These are phyloP conservation scores for Enoplosus armatus DNA, from an alignment of 2,797 vertebrate genomes.

Conservation along the genomic window DNA sequence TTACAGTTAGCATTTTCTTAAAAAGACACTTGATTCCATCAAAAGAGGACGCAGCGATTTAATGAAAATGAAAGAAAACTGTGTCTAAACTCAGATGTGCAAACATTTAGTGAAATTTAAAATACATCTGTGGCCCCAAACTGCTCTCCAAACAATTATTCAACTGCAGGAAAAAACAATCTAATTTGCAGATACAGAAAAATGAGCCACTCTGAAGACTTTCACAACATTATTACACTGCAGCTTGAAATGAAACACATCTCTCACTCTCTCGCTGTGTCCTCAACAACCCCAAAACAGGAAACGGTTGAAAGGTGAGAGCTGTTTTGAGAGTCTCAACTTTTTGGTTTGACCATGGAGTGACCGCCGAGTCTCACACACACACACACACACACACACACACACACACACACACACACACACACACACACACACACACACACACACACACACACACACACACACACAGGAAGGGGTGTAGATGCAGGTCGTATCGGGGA, in stretches of 20 bases:
- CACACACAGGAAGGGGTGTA: slow-evolving; percentile 76
- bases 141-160: slow-evolving; percentile 9
- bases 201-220: slow-evolving; percentile 3
- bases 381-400: slow-evolving; percentile 42
- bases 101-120: too few relatives aligned
- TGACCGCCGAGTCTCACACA: slow-evolving; percentile 61
- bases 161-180: slow-evolving; percentile 6
- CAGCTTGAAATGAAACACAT: slow-evolving; percentile 28
- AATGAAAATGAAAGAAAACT: too few relatives aligned
- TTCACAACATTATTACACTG: slow-evolving; percentile 21
- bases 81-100: too few relatives aligned
- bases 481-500: slow-evolving; percentile 66
- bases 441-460: slow-evolving; percentile 52
- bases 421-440: slow-evolving; percentile 38
- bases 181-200: slow-evolving; percentile 2
- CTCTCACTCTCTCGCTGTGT: not conserved
- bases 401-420: slow-evolving; percentile 61
- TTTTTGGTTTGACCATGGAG: slow-evolving; percentile 59
- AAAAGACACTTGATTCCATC: too few relatives aligned
- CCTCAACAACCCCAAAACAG: slow-evolving; percentile 59
- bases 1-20: too few relatives aligned
- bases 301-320: slow-evolving; percentile 75
- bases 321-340: slow-evolving; percentile 43
- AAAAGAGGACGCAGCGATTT: too few relatives aligned
- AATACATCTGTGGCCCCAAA: not conserved